Evolutionary conservation across 1,140 invertebrate genomes (phyloP).

Genomic region (Luehdorfia chinensis): DNA sequence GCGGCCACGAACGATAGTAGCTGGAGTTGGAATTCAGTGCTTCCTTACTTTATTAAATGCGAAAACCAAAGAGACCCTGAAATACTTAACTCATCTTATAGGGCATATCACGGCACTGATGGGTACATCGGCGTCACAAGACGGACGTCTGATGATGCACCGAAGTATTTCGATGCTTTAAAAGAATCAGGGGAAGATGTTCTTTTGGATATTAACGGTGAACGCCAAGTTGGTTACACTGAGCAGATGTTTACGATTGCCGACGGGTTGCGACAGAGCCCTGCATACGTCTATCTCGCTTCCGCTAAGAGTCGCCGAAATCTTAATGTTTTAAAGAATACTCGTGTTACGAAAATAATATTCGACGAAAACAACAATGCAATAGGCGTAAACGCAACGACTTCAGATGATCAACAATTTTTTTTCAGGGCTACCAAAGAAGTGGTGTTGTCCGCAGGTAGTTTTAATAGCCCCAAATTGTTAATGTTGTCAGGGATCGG

Average conservation of each 20-base stretch:
- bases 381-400: constrained; percentile 78
- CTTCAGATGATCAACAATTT: constrained; percentile 29
- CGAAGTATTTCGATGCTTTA: constrained; percentile 29
- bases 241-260: constrained; percentile 82
- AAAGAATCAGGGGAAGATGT: constrained; percentile 30
- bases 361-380: constrained; percentile 78
- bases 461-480: constrained; percentile 70
- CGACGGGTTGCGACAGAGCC: constrained; percentile 80
- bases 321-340: constrained; percentile 58
- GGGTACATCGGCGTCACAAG: constrained; percentile 30
- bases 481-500: constrained; percentile 81
- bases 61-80: constrained; percentile 26
- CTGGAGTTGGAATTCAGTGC: constrained; percentile 78
- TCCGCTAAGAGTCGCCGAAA: constrained; percentile 77
- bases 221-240: constrained; percentile 81
- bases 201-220: constrained; percentile 83
- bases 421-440: constrained; percentile 71
- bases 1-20: constrained; percentile 76
- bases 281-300: constrained; percentile 77
- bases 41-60: constrained; percentile 41
- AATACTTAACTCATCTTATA: constrained; percentile 20
- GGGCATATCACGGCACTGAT: constrained; percentile 27
- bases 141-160: constrained; percentile 8
- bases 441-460: constrained; percentile 78
- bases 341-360: constrained; percentile 65